These are phyloP conservation scores for Sinocyclocheilus maitianheensis DNA, from an alignment of 2,113 vertebrate genomes.

Conservation along the genomic window DNA sequence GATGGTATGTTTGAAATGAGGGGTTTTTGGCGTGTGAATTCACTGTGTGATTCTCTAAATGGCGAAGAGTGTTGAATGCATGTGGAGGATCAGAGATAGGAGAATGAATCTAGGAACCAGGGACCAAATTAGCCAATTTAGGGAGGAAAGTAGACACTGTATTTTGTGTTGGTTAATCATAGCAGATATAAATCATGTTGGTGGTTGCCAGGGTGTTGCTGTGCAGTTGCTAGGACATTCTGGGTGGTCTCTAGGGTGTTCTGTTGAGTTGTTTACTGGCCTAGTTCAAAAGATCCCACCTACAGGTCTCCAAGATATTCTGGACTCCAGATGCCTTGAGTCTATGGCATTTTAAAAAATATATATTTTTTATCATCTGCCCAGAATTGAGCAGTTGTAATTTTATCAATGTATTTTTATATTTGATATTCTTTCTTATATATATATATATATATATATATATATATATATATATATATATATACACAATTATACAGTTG, in stretches of 20 bases:
- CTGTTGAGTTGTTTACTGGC: no score
- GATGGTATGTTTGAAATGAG: conserved; percentile 48
- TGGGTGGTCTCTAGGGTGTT: no score
- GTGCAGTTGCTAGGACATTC: no score
- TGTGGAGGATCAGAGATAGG: neutral
- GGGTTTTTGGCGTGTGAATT: neutral
- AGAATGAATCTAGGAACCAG: neutral
- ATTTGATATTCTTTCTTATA: no score
- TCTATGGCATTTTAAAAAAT: neutral
- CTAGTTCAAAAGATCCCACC: no score
- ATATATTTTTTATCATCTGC: neutral
- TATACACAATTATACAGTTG: no score
- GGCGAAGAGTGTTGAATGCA: neutral
- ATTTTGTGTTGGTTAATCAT: neutral
- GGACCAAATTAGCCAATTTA: neutral
- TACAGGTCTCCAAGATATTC: neutral
- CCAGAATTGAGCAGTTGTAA: no score
- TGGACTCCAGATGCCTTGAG: neutral
- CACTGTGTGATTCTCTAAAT: conserved; percentile 25
- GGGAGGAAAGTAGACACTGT: neutral
- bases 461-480: no score
- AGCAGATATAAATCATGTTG: neutral
- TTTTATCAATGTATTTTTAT: no score
- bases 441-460: no score
- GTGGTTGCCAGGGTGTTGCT: neutral